Base-by-base conservation (phyloP, 2,888 invertebrate species). In the Ceraclea dissimilis region DNA sequence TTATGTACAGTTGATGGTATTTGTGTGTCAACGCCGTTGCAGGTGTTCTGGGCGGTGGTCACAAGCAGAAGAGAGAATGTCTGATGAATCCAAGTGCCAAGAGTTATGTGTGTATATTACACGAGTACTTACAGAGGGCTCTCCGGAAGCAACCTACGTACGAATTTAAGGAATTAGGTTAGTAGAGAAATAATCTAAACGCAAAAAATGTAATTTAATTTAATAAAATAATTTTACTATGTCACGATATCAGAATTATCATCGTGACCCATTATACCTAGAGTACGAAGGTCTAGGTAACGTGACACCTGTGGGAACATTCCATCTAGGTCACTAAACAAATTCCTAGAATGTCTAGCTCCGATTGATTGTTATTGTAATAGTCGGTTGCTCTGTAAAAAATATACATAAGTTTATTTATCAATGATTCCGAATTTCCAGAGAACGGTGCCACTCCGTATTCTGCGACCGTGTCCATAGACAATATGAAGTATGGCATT, bases 11-110 rank as follows among this genome's bases (percentile, higher is more conserved):
- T n/a, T n/a, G n/a, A n/a, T n/a, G n/a, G n/a, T n/a, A n/a, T n/a
- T n/a, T n/a, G n/a, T n/a, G n/a, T n/a, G n/a, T n/a, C n/a, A n/a
- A n/a, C n/a, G n/a, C n/a, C n/a, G 5, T 49, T 57, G n/a, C 62
- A 52, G 65, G 65, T 43, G 58, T 65, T 2, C 68, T 69, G 31
- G 64, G 53, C 60, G 65, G 17, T 65, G 68, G 11, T 67, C 68
- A 55, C 11, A 75, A 73, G 13, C 74, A 77, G 21, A 82, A 82
- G 57, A 88, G 87, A 67, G 94, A 96, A 70, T 97, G 96, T 89
- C 91, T 95, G 62, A 89, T 98, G 88, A 98, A 98, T 78, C 96
- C 97, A 59, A 90, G 91, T 68, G 96, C 96, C 1, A 94, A 96
- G 74, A 93, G 93, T 67, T 90, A 90, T 70, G 90, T 98, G 8